Conservation (phyloP, 2,113 vertebrate species). For the Cyprinus carpio region DNA sequence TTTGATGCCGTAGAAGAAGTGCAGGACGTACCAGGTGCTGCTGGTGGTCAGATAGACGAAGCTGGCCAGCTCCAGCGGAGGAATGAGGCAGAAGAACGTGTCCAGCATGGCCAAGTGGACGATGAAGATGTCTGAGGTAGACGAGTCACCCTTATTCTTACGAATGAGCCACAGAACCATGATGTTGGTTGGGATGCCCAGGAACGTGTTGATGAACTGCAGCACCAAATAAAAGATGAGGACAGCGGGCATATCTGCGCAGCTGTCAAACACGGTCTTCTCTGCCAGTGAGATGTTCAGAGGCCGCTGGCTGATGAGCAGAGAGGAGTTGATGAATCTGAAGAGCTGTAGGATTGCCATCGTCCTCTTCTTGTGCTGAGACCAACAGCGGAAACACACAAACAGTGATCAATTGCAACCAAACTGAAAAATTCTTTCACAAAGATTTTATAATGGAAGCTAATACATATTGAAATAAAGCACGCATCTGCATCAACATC, state of each 20-base stretch:
- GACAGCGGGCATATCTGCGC: slow-evolving; percentile 63
- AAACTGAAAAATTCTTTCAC: no score
- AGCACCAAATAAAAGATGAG: slow-evolving; percentile 73
- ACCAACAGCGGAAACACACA: neutral
- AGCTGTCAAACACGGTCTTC: slow-evolving; percentile 61
- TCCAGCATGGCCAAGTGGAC: slow-evolving; percentile 72
- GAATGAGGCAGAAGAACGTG: slow-evolving; percentile 71
- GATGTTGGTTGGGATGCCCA: slow-evolving; percentile 76
- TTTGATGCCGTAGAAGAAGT: slow-evolving; percentile 76
- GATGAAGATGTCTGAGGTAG: slow-evolving; percentile 76
- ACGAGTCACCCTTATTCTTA: slow-evolving; percentile 70
- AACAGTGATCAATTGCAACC: neutral
- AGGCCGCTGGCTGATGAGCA: slow-evolving; percentile 55
- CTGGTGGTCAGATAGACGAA: slow-evolving; percentile 65
- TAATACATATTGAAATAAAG: neutral
- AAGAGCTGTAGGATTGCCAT: slow-evolving; percentile 56
- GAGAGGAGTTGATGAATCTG: slow-evolving; percentile 58
- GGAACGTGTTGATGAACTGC: slow-evolving; percentile 76
- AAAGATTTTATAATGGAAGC: neutral
- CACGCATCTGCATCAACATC: neutral
- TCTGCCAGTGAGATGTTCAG: slow-evolving; percentile 48
- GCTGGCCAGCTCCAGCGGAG: slow-evolving; percentile 70
- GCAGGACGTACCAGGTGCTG: slow-evolving; percentile 69
- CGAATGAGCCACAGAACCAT: slow-evolving; percentile 75
- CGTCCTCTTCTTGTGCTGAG: no score